Conservation (phyloP, 2,113 vertebrate genomes). For the Rhinoderma darwinii region DNA sequence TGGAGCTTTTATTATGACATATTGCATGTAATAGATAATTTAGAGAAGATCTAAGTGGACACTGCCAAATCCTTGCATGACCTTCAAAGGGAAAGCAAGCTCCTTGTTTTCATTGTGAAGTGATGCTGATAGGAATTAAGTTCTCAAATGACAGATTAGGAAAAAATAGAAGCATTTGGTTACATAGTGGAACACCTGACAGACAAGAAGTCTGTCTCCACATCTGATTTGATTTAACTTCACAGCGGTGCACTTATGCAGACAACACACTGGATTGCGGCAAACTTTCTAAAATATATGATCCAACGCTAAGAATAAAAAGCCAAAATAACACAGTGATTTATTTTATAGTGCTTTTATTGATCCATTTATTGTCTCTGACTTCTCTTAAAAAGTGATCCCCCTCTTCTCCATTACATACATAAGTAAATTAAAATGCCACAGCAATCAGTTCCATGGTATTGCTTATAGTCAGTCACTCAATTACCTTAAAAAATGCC, state of each 20-base stretch:
- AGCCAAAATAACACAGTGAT: not conserved
- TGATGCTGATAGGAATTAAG: conserved; percentile 19
- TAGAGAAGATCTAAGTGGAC: conserved; percentile 5
- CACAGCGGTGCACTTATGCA: not conserved
- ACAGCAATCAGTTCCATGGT: conserved; percentile 49
- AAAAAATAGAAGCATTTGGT: conserved; percentile 11
- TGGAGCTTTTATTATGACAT: conserved; percentile 11
- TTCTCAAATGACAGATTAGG: conserved; percentile 39
- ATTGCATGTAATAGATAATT: conserved; percentile 5
- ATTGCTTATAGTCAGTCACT: conserved; percentile 51
- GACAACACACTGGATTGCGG: not conserved
- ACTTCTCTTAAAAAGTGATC: conserved; percentile 55
- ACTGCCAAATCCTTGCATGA: conserved; percentile 40
- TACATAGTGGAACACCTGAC: conserved; percentile 11
- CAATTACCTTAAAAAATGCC: not conserved
- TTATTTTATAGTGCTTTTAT: conserved; percentile 53
- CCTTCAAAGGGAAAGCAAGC: conserved; percentile 26
- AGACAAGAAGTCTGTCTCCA: conserved; percentile 26
- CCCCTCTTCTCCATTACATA: conserved; percentile 35
- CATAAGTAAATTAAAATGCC: conserved; percentile 51
- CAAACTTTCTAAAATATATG: not conserved
- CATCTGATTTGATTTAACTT: conserved; percentile 16
- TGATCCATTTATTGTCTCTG: conserved; percentile 49
- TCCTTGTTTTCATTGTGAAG: conserved; percentile 19
- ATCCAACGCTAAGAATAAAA: not conserved